phyloP scores from a whole-genome alignment of 2,888 invertebrate genomes.

The Morpho helenor region DNA sequence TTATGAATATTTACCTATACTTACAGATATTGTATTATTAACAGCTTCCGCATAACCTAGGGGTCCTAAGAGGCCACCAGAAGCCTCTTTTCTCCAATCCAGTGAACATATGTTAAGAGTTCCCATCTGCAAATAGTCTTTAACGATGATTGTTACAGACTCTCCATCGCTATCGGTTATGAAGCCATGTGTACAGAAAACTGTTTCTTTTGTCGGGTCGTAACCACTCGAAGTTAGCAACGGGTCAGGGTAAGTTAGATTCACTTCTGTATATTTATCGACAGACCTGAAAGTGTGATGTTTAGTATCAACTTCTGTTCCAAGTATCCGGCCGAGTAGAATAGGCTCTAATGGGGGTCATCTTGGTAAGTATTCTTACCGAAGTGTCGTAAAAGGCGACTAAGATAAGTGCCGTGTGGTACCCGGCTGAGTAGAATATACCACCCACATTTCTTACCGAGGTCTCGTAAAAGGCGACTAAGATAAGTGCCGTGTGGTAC shows the following conservation, averaged over 20 bases:
- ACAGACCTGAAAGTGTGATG: slow-evolving; percentile 41
- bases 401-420: no score
- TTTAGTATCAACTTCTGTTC: no score
- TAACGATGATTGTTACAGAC: slow-evolving; percentile 54
- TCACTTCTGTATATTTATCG: slow-evolving; percentile 40
- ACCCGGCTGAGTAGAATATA: no score
- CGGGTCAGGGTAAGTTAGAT: slow-evolving; percentile 39
- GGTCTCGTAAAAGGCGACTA: no score
- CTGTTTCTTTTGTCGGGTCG: slow-evolving; percentile 43
- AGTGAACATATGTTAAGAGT: slow-evolving; percentile 61
- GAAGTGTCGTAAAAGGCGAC: no score
- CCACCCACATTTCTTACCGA: no score
- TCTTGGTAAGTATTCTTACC: no score
- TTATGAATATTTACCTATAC: not conserved
- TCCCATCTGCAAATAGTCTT: slow-evolving; percentile 49
- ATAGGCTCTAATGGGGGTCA: no score
- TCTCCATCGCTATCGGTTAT: slow-evolving; percentile 47
- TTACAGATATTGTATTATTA: slow-evolving; percentile 57
- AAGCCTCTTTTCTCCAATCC: slow-evolving; percentile 68
- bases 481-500: no score
- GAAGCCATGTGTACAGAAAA: slow-evolving; percentile 66
- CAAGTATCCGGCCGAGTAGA: no score
- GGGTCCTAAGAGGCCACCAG: slow-evolving; percentile 47
- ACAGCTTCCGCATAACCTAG: slow-evolving; percentile 57
- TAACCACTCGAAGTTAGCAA: slow-evolving; percentile 45